A percentile compares a stretch with the other conserved stretches of the same genome.
Evolutionary conservation across 1,140 invertebrate genomes (phyloP).

Genomic region (Armadillidium nasatum): DNA sequence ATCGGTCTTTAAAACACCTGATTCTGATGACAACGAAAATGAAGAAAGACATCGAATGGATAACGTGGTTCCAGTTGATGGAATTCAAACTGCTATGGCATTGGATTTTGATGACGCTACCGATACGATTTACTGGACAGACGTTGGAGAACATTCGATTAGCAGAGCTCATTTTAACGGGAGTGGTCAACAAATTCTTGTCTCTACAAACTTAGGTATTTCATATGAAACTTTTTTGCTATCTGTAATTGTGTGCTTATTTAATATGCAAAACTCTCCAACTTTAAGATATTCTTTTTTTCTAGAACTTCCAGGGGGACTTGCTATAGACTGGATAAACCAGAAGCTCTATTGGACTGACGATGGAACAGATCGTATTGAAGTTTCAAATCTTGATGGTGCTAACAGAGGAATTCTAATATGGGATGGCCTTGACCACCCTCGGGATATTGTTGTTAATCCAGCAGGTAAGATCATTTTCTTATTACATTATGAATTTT

Average conservation of each 20-base stretch:
- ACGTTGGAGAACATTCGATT: slow-evolving; percentile 75
- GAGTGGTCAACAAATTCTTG: slow-evolving; percentile 62
- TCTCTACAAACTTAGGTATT: slow-evolving; percentile 64
- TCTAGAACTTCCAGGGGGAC: slow-evolving; percentile 63
- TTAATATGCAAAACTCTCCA: too few species aligned
- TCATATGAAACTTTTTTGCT: too few species aligned
- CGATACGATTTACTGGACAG: slow-evolving; percentile 82
- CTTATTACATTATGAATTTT: too few species aligned
- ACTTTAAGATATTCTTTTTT: not conserved
- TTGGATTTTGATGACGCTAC: slow-evolving; percentile 74
- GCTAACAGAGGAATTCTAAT: slow-evolving; percentile 62
- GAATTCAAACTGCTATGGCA: slow-evolving; percentile 73
- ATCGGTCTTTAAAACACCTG: slow-evolving; percentile 24
- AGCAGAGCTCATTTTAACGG: slow-evolving; percentile 72
- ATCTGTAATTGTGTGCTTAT: too few species aligned
- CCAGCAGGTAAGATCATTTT: slow-evolving; percentile 48
- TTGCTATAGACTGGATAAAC: slow-evolving; percentile 82
- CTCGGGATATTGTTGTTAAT: slow-evolving; percentile 73
- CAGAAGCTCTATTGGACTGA: slow-evolving; percentile 82
- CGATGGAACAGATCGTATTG: slow-evolving; percentile 71
- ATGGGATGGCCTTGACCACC: slow-evolving; percentile 85
- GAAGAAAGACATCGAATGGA: slow-evolving; percentile 35
- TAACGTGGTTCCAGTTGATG: slow-evolving; percentile 67
- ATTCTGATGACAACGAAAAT: slow-evolving; percentile 13
- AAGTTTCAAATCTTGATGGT: slow-evolving; percentile 60